These are phyloP conservation scores for Gnathonemus echidnorhynchus DNA, from an alignment of 2,113 vertebrate genomes.

Conservation along the genomic window DNA sequence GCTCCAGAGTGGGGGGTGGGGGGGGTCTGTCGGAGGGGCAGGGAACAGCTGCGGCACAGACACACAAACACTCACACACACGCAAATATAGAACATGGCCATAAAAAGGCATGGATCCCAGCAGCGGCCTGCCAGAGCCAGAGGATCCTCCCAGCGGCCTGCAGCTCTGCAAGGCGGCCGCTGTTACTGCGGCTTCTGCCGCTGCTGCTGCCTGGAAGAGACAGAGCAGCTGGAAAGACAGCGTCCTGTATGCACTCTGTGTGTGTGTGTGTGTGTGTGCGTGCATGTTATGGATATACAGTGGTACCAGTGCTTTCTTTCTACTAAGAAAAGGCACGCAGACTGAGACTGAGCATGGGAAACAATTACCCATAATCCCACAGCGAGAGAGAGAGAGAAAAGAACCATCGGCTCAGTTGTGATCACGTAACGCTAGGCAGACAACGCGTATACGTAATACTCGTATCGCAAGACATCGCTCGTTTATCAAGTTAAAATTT, in stretches of 20 bases:
- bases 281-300: conserved; percentile 16
- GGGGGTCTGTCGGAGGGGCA: conserved; percentile 2
- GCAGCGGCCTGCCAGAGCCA: conserved; percentile 16
- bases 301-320: too few relatives aligned
- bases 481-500: too few relatives aligned
- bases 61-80: conserved; percentile 56
- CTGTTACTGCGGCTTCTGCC: not conserved
- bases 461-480: too few relatives aligned
- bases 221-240: not conserved
- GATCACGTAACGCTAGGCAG: too few relatives aligned
- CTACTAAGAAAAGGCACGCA: too few relatives aligned
- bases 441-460: too few relatives aligned
- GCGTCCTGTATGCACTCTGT: not conserved
- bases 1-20: not conserved
- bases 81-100: conserved; percentile 99
- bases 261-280: not conserved
- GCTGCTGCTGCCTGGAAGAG: not conserved
- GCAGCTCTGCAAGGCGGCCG: not conserved
- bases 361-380: too few relatives aligned
- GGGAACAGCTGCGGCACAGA: conserved; percentile 40
- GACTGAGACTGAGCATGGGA: too few relatives aligned
- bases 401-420: too few relatives aligned
- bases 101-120: conserved; percentile 92
- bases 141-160: not conserved
- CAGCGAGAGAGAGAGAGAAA: too few relatives aligned